Conservation (phyloP, 2,797 vertebrate genomes). For the Pipistrellus pygmaeus region DNA sequence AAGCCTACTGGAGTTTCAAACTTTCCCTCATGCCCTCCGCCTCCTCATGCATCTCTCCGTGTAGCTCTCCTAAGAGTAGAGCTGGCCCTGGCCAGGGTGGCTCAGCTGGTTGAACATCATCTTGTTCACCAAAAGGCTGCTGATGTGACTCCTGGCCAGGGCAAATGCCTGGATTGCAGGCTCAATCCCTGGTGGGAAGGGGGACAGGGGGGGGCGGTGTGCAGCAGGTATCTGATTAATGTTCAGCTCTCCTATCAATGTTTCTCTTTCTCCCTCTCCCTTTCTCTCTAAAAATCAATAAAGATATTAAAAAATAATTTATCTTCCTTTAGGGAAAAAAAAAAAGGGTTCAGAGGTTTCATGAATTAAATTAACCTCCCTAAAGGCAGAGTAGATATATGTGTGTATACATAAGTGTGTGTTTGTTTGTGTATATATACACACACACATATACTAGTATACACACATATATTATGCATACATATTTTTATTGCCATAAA, state of each 20-base stretch:
- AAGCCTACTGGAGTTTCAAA: conserved; percentile 14
- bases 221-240: neutral
- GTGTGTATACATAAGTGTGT: neutral
- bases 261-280: neutral
- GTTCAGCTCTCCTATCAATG: neutral
- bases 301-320: neutral
- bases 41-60: neutral
- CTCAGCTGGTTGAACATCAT: neutral
- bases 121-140: neutral
- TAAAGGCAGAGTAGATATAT: neutral
- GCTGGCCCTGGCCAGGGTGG: neutral
- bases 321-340: neutral
- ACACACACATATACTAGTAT: neutral
- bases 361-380: neutral
- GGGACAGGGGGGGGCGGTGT: neutral
- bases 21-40: neutral
- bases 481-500: neutral
- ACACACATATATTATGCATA: neutral
- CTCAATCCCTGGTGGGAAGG: neutral
- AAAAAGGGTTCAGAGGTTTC: neutral
- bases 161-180: neutral
- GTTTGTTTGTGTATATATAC: neutral
- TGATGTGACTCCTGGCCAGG: neutral
- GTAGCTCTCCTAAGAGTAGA: neutral
- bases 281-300: neutral